Percentiles rank a stretch among this genome's conserved stretches.
phyloP scores from a whole-genome alignment of 2,797 vertebrate genomes.

The Pangasius macronema region DNA sequence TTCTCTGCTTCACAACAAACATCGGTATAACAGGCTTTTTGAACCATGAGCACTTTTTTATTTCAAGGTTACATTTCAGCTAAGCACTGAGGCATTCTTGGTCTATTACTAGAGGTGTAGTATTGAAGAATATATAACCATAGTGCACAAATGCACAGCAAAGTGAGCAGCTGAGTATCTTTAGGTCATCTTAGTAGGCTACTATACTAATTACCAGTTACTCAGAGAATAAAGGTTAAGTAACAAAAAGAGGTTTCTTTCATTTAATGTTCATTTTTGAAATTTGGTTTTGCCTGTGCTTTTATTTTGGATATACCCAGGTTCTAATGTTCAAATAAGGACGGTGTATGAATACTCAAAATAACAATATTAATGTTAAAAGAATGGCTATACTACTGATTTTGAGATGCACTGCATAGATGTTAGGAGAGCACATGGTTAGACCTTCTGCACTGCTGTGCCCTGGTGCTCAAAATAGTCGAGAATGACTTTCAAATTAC shows the following conservation, averaged over 20 bases:
- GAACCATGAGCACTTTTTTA: background rate
- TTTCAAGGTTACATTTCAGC: background rate
- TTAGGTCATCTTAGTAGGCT: background rate
- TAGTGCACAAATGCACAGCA: background rate
- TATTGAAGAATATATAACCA: background rate
- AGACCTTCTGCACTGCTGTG: background rate
- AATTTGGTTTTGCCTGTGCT: background rate
- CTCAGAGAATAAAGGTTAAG: background rate
- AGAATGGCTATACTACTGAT: background rate
- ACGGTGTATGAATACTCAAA: too few relatives aligned
- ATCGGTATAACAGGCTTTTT: background rate
- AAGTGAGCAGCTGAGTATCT: background rate
- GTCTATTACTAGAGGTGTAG: background rate
- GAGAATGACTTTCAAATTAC: background rate
- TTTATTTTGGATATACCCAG: background rate
- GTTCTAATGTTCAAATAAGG: too few relatives aligned
- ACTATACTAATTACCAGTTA: background rate
- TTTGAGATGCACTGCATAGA: too few relatives aligned
- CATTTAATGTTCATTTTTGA: too few relatives aligned
- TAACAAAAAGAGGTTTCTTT: too few relatives aligned
- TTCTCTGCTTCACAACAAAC: constrained; percentile 34
- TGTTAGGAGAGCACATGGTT: background rate
- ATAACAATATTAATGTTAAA: too few relatives aligned
- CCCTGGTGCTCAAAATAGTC: background rate
- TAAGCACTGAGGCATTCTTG: background rate